Evolutionary conservation across 2,888 invertebrate genomes (phyloP), one percentile per base, ranked within the genome.

Genomic region (Slavum lentiscoides): DNA sequence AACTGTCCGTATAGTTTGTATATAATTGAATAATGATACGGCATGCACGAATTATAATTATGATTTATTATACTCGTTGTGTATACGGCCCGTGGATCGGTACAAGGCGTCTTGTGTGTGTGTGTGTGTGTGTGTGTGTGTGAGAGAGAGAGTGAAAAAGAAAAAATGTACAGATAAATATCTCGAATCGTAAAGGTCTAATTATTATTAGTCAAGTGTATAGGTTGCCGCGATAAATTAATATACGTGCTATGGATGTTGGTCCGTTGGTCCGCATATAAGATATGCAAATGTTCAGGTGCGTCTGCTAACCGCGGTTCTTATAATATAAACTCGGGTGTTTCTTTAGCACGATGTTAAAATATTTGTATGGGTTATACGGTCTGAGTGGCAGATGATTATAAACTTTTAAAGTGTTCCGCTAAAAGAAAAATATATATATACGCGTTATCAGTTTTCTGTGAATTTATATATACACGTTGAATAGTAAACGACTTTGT

Each of bases 21-120:
- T 75, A 64, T 77, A 77, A 77, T 77, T 77, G 76, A 77, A 77
- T 77, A 69, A 77, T 69, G 69, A 77, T 77, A 77, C 30, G 53
- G 37, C 69, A 23, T 69, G n/a, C 39, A 77, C 53, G 37, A 69
- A 53, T 77, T 69, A 68, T 69, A 69, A 77, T 77, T 77, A 77
- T 77, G 76, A 69, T 77, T 77, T 77, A 69, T 77, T 77, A 69
- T 77, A 77, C 69, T 69, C 49, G 61, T 69, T 49, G 30, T 30
- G 30, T 30, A 4, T 53, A 21, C 53, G n/a, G 68, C 43, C 76
- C 23, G 23, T 61, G 68, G 43, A 59, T 59, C 43, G 17, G 37
- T 74, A 66, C 21, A 43, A 59, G 17, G 61, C 15, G 37, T 13
- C 30, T n/a, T n/a, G n/a, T n/a, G n/a, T n/a, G n/a, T 75, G 58